Evolutionary conservation across 2,888 invertebrate species (phyloP).

Genomic region (Latrodectus hesperus): DNA sequence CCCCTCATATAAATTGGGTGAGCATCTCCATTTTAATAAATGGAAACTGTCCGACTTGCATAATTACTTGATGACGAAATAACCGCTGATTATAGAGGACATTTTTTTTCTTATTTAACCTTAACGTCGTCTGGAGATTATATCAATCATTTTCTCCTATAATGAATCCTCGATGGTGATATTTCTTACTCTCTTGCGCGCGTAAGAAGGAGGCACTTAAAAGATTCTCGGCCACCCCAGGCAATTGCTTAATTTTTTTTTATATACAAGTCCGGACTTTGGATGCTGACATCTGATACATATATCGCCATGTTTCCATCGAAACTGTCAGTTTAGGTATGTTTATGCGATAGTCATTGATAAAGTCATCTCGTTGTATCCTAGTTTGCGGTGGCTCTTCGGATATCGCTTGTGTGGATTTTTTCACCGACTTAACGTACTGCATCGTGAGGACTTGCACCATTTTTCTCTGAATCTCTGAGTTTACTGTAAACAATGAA

Average conservation of each 20-base stretch:
- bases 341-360: constrained; percentile 29
- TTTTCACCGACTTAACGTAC: too few species aligned
- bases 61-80: constrained; percentile 1
- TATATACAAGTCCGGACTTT: constrained; percentile 23
- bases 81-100: constrained; percentile 2
- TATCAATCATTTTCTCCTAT: constrained; percentile 13
- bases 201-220: constrained; percentile 17
- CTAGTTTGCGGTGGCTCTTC: background rate
- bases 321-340: constrained; percentile 37
- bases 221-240: background rate
- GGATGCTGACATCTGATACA: constrained; percentile 30
- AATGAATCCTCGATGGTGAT: background rate
- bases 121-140: constrained; percentile 4
- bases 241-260: background rate
- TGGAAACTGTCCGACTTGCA: constrained; percentile 3
- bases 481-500: too few species aligned
- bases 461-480: too few species aligned
- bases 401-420: too few species aligned
- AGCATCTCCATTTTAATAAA: background rate
- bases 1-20: background rate
- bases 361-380: constrained; percentile 20
- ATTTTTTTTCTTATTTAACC: background rate
- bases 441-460: too few species aligned
- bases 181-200: background rate
- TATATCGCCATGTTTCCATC: constrained; percentile 25